Conservation (phyloP, 1,140 invertebrate genomes). For the Drosophila tani region DNA sequence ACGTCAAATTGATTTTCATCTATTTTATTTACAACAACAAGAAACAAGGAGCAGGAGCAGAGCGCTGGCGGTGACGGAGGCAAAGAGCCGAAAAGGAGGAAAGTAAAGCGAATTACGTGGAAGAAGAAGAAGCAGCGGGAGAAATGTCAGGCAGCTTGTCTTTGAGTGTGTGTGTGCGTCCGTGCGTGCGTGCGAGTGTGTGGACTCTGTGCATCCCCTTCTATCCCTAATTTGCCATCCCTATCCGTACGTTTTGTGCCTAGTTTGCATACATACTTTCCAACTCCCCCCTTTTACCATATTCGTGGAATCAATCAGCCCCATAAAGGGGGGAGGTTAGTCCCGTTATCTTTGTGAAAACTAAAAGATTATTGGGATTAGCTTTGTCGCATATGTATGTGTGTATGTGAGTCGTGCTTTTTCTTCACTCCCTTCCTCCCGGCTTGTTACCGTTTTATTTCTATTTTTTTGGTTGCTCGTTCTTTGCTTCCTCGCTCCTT, state of each 20-base stretch:
- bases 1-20: constrained; percentile 83
- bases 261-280: constrained; percentile 29
- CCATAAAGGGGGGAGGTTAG: background rate
- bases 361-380: constrained; percentile 58
- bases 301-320: constrained; percentile 36
- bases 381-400: constrained; percentile 23
- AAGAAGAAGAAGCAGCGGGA: constrained; percentile 44
- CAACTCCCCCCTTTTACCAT: background rate
- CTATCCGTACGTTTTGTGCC: constrained; percentile 6
- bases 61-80: background rate
- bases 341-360: constrained; percentile 47
- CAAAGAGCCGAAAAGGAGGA: constrained; percentile 22
- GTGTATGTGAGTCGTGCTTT: constrained; percentile 1
- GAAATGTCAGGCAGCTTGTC: constrained; percentile 60
- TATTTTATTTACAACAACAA: constrained; percentile 74
- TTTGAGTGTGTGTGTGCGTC: background rate
- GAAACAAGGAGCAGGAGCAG: constrained; percentile 10
- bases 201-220: constrained; percentile 29
- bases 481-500: constrained; percentile 5
- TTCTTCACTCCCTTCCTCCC: background rate
- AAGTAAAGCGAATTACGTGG: constrained; percentile 61
- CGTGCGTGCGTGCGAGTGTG: background rate
- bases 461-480: background rate
- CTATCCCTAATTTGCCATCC: constrained; percentile 21
- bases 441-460: constrained; percentile 18